These are phyloP conservation scores for Phoxinus dragarum DNA, from an alignment of 2,797 vertebrate species.

Conservation along the genomic window DNA sequence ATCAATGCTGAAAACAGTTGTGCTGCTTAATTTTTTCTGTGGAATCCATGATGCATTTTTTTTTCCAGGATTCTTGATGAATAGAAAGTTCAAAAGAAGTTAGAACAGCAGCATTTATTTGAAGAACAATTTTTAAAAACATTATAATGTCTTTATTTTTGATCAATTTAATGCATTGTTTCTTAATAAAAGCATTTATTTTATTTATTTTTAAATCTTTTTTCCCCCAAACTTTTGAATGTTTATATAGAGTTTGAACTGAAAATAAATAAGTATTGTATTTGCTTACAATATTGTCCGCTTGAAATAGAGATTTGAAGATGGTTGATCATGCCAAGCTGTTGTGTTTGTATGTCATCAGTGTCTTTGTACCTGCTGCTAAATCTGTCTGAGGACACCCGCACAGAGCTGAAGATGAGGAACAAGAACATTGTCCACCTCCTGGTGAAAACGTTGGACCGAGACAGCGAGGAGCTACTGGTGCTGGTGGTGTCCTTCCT, in stretches of 20 bases:
- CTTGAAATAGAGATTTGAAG: not conserved
- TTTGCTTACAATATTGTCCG: not conserved
- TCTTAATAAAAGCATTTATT: not conserved
- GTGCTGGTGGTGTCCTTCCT: slow-evolving; percentile 91
- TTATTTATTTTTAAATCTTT: fast-evolving
- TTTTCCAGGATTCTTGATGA: not conserved
- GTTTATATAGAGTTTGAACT: not conserved
- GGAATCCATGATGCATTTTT: not conserved
- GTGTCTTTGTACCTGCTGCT: slow-evolving; percentile 92
- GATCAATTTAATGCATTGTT: not conserved
- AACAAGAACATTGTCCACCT: slow-evolving; percentile 95
- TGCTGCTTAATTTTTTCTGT: not conserved
- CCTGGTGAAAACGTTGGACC: slow-evolving; percentile 90
- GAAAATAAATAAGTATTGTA: not conserved
- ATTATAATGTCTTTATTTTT: not conserved
- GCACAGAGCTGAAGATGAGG: slow-evolving; percentile 94
- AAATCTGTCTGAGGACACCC: slow-evolving; percentile 92
- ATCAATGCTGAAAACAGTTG: not conserved
- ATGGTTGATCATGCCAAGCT: not conserved
- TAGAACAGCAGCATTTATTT: not conserved
- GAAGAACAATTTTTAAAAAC: no score
- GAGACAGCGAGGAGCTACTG: slow-evolving; percentile 90
- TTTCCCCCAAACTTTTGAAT: not conserved
- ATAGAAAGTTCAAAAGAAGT: not conserved
- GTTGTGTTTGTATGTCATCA: slow-evolving; percentile 59